Base-by-base conservation (phyloP, 2,888 invertebrate species). In the Abrostola triplasia region DNA sequence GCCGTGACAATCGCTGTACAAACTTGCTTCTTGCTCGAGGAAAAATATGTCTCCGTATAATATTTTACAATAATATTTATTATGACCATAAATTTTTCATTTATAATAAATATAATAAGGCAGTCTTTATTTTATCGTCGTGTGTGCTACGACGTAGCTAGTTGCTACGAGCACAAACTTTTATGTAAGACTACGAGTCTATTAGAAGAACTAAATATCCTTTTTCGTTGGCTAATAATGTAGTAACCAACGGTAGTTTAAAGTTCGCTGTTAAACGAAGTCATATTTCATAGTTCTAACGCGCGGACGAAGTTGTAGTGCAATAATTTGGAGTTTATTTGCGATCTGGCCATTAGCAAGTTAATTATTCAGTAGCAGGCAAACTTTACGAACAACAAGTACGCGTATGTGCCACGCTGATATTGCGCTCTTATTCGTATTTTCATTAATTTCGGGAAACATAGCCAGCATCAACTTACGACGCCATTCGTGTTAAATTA, bases 321-420 rank as follows among this genome's bases (percentile, higher is more conserved):
- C 88, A 91, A 91, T 93, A 92, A 92, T 92, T 92, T 81, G 83
- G 86, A 90, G 89, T 92, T 92, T 92, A 92, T 92, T 92, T 92
- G 92, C 89, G 84, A 89, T 89, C 85, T 86, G 88, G 86, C 92
- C 90, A 92, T 93, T 93, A 93, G 86, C 79, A 83, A 84, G 90
- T 92, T 89, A 92, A 93, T 93, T 93, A 93, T 93, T 91, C 89
- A 92, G 87, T 79, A 76, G 83, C 76, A 73, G 78, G 80, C 83
- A 75, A 85, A 90, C 83, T 89, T 84, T 72, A 70, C 73, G 67
- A 76, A 74, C 58, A 72, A 62, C 59, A 68, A 64, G 71, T 60
- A 60, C 64, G 62, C 71, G 80, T 77, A 82, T 84, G 81, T 84
- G 73, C 65, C 54, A 57, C 42, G 64, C 77, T 77, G 83, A 83